Percentiles rank a stretch among this genome's conserved stretches.
Conservation (phyloP, 2,888 invertebrate genomes). For the Dermolepida albohirtum region DNA sequence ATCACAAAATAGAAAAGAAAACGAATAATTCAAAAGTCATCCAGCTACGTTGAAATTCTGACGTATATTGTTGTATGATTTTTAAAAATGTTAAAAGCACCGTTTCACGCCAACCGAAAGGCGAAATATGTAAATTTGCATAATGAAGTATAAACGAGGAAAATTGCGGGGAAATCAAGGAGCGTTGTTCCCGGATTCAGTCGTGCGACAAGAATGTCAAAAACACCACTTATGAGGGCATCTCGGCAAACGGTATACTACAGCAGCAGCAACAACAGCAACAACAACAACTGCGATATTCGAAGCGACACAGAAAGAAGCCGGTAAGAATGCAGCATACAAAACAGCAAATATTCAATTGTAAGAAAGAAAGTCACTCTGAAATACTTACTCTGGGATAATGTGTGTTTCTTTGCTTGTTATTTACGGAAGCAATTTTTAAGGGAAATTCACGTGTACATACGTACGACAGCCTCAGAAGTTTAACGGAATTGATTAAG, state of each 20-base stretch:
- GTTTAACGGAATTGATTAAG: too few relatives aligned
- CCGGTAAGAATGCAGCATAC: too few relatives aligned
- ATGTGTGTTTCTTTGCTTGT: too few relatives aligned
- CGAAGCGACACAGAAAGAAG: not conserved
- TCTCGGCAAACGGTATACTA: conserved; percentile 62
- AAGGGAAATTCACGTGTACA: too few relatives aligned
- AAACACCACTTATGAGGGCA: conserved; percentile 64
- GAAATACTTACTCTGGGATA: too few relatives aligned
- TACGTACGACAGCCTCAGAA: too few relatives aligned
- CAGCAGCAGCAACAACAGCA: conserved; percentile 58
- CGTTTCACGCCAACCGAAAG: conserved; percentile 3
- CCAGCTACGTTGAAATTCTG: conserved; percentile 1
- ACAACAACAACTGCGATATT: conserved; percentile 39
- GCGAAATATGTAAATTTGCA: conserved; percentile 38
- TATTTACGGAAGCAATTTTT: too few relatives aligned
- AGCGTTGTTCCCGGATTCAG: conserved; percentile 49
- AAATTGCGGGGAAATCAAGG: conserved; percentile 39
- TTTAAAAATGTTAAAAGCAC: conserved; percentile 13
- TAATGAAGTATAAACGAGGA: conserved; percentile 36
- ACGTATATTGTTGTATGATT: conserved; percentile 11
- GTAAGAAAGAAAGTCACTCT: too few relatives aligned
- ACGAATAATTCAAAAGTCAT: too few relatives aligned
- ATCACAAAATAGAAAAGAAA: not conserved
- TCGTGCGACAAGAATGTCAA: conserved; percentile 62
- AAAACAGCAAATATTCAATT: too few relatives aligned